Conservation (phyloP, 1,140 invertebrate species). For the Drosophila triauraria region DNA sequence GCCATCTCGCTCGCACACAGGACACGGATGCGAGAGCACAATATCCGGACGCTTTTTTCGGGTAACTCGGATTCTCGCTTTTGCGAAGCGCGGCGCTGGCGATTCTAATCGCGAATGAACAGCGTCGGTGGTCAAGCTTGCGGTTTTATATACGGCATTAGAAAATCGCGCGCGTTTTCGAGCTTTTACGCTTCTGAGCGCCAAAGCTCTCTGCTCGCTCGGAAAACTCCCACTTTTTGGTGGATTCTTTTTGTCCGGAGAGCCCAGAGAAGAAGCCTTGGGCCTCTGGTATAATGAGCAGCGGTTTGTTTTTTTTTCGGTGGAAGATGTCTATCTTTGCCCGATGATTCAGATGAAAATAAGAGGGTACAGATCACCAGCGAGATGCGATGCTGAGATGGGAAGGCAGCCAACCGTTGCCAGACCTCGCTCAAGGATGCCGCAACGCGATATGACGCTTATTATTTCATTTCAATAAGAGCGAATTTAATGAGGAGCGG, state of each 20-base stretch:
- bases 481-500: constrained; percentile 29
- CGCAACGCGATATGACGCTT: constrained; percentile 28
- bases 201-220: no score
- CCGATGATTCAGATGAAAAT: constrained; percentile 65
- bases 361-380: constrained; percentile 57
- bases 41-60: constrained; percentile 47
- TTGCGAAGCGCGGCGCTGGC: constrained; percentile 59
- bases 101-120: constrained; percentile 80
- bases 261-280: constrained; percentile 53
- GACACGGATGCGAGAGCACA: constrained; percentile 46
- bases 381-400: constrained; percentile 31
- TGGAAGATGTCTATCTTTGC: constrained; percentile 65
- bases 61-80: constrained; percentile 1
- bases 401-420: constrained; percentile 51
- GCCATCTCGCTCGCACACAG: constrained; percentile 42
- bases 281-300: constrained; percentile 61
- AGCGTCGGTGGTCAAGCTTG: constrained; percentile 74
- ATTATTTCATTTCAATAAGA: constrained; percentile 53
- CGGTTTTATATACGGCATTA: constrained; percentile 79
- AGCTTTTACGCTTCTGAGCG: constrained; percentile 53
- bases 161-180: constrained; percentile 54
- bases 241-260: constrained; percentile 31
- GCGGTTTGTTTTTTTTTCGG: constrained; percentile 10
- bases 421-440: constrained; percentile 71
- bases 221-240: constrained; percentile 27